Evolutionary conservation across 2,113 vertebrate genomes (phyloP).

Genomic region (Hypocryptadius cinnamomeus): DNA sequence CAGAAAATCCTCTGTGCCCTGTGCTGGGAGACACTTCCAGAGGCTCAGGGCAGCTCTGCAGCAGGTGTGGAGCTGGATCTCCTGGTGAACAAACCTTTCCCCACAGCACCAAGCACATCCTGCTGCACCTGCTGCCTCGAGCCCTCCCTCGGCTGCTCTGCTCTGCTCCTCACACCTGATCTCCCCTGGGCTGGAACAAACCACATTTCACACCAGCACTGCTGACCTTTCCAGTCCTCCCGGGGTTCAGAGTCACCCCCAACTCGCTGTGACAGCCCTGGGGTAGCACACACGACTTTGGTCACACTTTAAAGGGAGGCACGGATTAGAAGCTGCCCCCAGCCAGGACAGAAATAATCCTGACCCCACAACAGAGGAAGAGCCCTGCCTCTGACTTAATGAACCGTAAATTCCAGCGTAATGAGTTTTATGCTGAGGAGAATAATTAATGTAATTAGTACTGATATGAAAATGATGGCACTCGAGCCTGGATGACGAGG

Average conservation of each 20-base stretch:
- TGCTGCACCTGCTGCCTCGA: background rate
- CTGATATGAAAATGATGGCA: slow-evolving; percentile 55
- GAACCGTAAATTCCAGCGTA: slow-evolving; percentile 48
- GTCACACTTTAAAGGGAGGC: background rate
- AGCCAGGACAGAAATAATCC: slow-evolving; percentile 11
- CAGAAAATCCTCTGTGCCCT: background rate
- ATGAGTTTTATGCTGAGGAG: slow-evolving; percentile 61
- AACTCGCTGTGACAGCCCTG: background rate
- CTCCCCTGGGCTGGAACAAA: background rate
- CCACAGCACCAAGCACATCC: background rate
- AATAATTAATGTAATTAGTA: slow-evolving; percentile 66
- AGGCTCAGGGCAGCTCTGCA: background rate
- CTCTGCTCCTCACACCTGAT: background rate
- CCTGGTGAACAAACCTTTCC: background rate
- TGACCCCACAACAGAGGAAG: background rate
- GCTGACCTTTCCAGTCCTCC: background rate
- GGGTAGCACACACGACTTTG: accelerated
- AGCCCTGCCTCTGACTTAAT: slow-evolving; percentile 26
- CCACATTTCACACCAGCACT: background rate
- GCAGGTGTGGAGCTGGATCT: background rate
- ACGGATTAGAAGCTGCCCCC: background rate
- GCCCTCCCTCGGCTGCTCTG: background rate
- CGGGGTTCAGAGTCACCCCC: background rate
- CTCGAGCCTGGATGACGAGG: background rate
- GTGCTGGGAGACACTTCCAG: background rate